phyloP scores from a whole-genome alignment of 2,888 invertebrate genomes.

The Phlogophora meticulosa region DNA sequence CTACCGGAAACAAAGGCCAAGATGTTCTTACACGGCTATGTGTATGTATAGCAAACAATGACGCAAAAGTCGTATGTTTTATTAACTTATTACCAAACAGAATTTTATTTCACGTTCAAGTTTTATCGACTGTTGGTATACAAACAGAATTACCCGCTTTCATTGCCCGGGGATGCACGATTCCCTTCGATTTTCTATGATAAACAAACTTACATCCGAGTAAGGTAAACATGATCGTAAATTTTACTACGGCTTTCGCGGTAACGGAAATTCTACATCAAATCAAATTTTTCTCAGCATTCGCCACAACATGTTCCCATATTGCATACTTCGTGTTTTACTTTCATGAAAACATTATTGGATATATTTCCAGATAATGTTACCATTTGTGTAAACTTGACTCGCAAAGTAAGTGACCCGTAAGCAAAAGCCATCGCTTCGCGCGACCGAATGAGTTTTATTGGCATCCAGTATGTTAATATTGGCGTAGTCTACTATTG shows the following conservation, averaged over 20 bases:
- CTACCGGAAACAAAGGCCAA: constrained; percentile 58
- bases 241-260: constrained; percentile 81
- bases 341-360: constrained; percentile 34
- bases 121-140: constrained; percentile 78
- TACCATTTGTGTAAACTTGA: constrained; percentile 38
- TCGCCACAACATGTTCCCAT: constrained; percentile 64
- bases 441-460: constrained; percentile 72
- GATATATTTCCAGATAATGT: constrained; percentile 12
- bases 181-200: constrained; percentile 84
- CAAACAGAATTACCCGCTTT: constrained; percentile 84
- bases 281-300: constrained; percentile 79
- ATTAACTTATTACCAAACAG: constrained; percentile 78
- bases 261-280: constrained; percentile 80
- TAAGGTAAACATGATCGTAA: constrained; percentile 87
- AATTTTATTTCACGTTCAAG: constrained; percentile 78
- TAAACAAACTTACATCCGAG: constrained; percentile 86
- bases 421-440: constrained; percentile 51
- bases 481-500: constrained; percentile 68
- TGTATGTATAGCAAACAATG: constrained; percentile 68
- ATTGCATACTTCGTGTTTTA: constrained; percentile 60
- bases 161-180: constrained; percentile 78
- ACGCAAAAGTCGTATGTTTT: constrained; percentile 69
- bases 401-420: constrained; percentile 37
- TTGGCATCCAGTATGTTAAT: constrained; percentile 77
- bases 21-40: constrained; percentile 61